phyloP scores from a whole-genome alignment of 2,888 invertebrate genomes.

The Eilema griseolum region DNA sequence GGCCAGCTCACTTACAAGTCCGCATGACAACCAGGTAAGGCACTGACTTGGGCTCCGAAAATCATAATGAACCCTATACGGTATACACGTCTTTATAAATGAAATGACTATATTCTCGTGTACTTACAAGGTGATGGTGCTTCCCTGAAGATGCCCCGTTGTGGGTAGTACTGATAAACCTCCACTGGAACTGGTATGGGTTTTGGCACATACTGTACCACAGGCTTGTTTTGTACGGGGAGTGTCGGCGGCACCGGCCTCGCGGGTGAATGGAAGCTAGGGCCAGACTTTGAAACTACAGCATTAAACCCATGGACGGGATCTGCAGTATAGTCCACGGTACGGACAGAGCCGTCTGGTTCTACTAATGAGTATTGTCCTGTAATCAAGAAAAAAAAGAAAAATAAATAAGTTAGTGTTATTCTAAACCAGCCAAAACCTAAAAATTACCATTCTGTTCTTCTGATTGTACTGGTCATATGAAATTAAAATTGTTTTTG shows the following conservation, averaged over 20 bases:
- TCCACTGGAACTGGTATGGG: conserved; percentile 77
- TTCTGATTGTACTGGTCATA: too few relatives aligned
- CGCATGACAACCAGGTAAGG: neutral
- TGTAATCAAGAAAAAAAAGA: conserved; percentile 54
- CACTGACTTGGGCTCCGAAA: neutral
- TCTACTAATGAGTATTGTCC: conserved; percentile 85
- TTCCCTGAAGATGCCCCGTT: conserved; percentile 32
- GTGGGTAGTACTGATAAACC: conserved; percentile 57
- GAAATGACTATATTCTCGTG: too few relatives aligned
- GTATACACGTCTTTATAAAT: too few relatives aligned
- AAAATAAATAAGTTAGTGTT: neutral
- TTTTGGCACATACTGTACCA: conserved; percentile 65
- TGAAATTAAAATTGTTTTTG: too few relatives aligned
- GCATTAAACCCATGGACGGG: conserved; percentile 87
- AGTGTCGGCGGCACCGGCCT: conserved; percentile 54
- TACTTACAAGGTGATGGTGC: conserved; percentile 7
- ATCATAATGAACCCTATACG: neutral
- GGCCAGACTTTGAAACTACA: conserved; percentile 84
- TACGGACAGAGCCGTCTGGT: conserved; percentile 84
- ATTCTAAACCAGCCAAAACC: too few relatives aligned
- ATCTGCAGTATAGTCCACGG: conserved; percentile 87
- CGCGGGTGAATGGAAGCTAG: conserved; percentile 77
- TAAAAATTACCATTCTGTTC: too few relatives aligned
- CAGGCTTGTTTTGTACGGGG: conserved; percentile 45
- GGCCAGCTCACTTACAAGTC: too few relatives aligned